Conservation (phyloP, 2,113 vertebrate genomes). For the Protobothrops mucrosquamatus region DNA sequence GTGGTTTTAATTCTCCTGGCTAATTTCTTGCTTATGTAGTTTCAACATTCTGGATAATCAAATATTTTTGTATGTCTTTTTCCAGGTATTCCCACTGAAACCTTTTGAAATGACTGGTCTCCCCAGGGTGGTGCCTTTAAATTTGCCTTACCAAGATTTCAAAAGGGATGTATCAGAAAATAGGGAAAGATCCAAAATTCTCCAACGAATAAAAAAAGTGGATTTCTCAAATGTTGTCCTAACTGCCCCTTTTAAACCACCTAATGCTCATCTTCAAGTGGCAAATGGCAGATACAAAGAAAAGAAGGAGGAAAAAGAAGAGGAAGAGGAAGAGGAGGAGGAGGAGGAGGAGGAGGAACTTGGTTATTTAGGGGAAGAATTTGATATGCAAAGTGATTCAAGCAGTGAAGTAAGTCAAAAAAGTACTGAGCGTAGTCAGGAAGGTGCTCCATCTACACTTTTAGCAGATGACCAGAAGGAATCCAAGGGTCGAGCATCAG, state of each 20-base stretch:
- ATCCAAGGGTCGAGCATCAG: slow-evolving; percentile 77
- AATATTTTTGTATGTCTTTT: slow-evolving; percentile 44
- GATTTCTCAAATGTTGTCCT: slow-evolving; percentile 88
- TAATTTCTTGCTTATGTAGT: not conserved
- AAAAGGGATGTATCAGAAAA: slow-evolving; percentile 80
- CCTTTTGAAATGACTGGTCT: slow-evolving; percentile 76
- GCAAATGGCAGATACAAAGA: slow-evolving; percentile 59
- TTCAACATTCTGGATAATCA: slow-evolving; percentile 3
- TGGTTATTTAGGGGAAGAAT: slow-evolving; percentile 71
- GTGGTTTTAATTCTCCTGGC: not conserved
- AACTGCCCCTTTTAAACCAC: slow-evolving; percentile 70
- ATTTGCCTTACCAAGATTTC: slow-evolving; percentile 86
- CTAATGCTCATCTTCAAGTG: slow-evolving; percentile 62
- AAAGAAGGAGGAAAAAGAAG: not conserved
- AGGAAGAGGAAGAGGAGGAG: slow-evolving; percentile 37
- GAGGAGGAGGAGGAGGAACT: slow-evolving; percentile 65
- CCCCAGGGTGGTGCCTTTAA: slow-evolving; percentile 77
- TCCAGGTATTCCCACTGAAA: slow-evolving; percentile 75
- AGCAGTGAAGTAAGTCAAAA: slow-evolving; percentile 88
- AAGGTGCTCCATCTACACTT: slow-evolving; percentile 88
- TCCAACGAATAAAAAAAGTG: slow-evolving; percentile 82
- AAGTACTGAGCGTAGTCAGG: slow-evolving; percentile 88
- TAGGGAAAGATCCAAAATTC: slow-evolving; percentile 78
- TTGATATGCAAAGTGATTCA: slow-evolving; percentile 80
- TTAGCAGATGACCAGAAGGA: slow-evolving; percentile 88